phyloP scores from a whole-genome alignment of 2,888 invertebrate genomes.

The Acanthococcus lagerstroemiae region DNA sequence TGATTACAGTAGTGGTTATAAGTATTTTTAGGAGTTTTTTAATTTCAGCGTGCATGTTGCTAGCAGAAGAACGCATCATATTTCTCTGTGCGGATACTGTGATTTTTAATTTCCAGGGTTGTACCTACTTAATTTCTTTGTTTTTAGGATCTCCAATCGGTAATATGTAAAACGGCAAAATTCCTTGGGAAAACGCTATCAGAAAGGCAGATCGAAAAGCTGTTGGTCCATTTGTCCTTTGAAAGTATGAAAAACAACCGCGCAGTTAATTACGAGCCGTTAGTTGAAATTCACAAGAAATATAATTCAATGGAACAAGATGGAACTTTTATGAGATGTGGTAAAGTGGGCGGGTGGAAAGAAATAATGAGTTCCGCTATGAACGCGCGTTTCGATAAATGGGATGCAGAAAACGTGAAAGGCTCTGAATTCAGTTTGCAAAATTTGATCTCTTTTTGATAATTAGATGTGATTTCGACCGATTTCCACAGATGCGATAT shows the following conservation, averaged over 20 bases:
- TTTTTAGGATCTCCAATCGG: slow-evolving; percentile 43
- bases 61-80: too few species aligned
- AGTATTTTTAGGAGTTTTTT: too few species aligned
- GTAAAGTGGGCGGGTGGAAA: neutral
- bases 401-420: neutral
- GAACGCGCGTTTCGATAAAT: neutral
- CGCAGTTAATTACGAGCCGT: slow-evolving; percentile 48
- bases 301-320: slow-evolving; percentile 41
- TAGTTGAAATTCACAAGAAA: slow-evolving; percentile 38
- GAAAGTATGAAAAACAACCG: slow-evolving; percentile 50
- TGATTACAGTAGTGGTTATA: too few species aligned
- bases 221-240: slow-evolving; percentile 46
- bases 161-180: slow-evolving; percentile 42
- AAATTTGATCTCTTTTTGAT: too few species aligned
- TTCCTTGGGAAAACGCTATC: slow-evolving; percentile 42
- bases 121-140: too few species aligned
- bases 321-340: neutral
- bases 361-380: neutral
- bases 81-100: too few species aligned
- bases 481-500: too few species aligned
- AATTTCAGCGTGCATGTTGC: too few species aligned
- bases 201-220: slow-evolving; percentile 41
- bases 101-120: too few species aligned
- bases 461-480: too few species aligned
- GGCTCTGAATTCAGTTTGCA: too few species aligned